Evolutionary conservation across 2,113 vertebrate genomes (phyloP).

Genomic region (Centropristis striata): DNA sequence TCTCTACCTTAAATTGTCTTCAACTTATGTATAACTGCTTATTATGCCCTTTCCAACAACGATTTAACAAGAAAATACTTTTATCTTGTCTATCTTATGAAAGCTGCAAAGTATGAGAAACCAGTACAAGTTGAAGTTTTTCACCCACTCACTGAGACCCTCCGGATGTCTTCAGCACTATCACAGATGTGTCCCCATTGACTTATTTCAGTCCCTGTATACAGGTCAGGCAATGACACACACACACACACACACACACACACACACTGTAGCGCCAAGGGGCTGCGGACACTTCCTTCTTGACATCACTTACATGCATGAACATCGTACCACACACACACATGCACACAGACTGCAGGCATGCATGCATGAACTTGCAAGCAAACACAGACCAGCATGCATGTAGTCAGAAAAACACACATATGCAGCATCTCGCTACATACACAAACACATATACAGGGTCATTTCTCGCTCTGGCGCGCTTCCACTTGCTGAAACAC

Average conservation of each 20-base stretch:
- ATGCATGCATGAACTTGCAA: neutral
- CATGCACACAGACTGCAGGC: neutral
- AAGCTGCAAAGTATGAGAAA: neutral
- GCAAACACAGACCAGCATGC: slow-evolving; percentile 13
- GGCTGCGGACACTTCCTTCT: slow-evolving; percentile 13
- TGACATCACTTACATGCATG: neutral
- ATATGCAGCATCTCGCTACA: slow-evolving; percentile 36
- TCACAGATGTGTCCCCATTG: slow-evolving; percentile 55
- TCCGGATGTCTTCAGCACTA: slow-evolving; percentile 21
- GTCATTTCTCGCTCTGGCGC: slow-evolving; percentile 59
- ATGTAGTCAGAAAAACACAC: slow-evolving; percentile 36
- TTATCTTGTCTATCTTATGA: neutral
- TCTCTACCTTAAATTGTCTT: no score
- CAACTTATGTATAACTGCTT: no score
- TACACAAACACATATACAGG: slow-evolving; percentile 54
- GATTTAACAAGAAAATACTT: neutral
- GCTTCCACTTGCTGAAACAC: slow-evolving; percentile 35
- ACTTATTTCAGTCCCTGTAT: slow-evolving; percentile 49
- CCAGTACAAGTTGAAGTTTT: neutral
- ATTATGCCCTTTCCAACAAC: neutral
- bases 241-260: no score
- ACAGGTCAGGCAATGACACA: slow-evolving; percentile 52
- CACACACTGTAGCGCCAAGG: slow-evolving; percentile 22
- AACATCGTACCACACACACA: neutral
- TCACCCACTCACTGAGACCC: neutral